Evolutionary conservation across 1,140 invertebrate species (phyloP), one percentile per base, ranked within the genome.

Genomic region (Zaprionus nigranus): DNA sequence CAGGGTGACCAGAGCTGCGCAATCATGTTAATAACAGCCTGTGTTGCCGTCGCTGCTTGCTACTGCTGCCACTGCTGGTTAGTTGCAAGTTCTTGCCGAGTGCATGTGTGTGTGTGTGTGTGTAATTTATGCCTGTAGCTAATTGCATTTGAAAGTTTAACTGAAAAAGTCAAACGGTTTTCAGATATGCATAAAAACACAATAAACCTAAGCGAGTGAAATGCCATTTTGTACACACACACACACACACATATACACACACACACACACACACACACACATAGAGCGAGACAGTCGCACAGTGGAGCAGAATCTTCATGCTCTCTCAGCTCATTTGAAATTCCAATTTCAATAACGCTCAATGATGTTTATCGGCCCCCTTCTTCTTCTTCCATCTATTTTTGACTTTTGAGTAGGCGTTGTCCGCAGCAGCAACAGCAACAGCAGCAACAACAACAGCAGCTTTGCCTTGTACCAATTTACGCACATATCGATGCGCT

Each of bases 61-160:
- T 26, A 49, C 22, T 57, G 51, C 38, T 49, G n/a, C n/a, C n/a
- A n/a, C n/a, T n/a, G 36, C 38, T 71, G 49, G 73, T 65, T 66
- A 69, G 68, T 65, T 72, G 74, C 68, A 65, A 76, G 74, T 72
- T 62, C 49, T 40, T 40, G 38, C 20, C 11, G 11, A 22, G 22
- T 51, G 46, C 13, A 2, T 51, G 46, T 43, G n/a, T 43, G 40
- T 43, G 40, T 49, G 46, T 69, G 38, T 62, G 79, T 86, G 60
- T 82, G 76, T 86, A 86, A 86, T 86, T 86, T 86, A 86, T 86
- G 82, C 80, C 78, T 75, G 53, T 59, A 81, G 76, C 85, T 87
- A 87, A 87, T 87, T 87, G 84, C 84, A 88, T 87, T 87, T 87
- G 84, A 87, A 87, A 87, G 84, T 78, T 87, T 88, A 87, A 90